Conservation (phyloP, 1,140 invertebrate species). For the Druon quercuslanigerum region DNA sequence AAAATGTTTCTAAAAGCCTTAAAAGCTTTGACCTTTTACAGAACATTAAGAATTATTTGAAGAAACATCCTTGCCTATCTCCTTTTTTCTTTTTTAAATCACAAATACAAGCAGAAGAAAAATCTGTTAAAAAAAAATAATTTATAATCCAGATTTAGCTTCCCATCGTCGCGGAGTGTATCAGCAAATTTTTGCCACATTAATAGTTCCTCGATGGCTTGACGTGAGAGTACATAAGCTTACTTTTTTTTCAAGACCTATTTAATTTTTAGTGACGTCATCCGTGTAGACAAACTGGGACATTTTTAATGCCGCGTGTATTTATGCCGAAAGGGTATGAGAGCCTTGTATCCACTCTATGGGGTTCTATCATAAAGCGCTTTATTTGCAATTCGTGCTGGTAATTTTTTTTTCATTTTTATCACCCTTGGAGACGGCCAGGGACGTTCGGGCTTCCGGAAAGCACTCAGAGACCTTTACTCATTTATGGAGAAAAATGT, state of each 20-base stretch:
- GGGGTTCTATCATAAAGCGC: neutral
- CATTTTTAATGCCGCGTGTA: neutral
- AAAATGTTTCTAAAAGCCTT: no score
- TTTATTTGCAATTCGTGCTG: neutral
- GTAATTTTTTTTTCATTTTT: neutral
- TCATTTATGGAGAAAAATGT: no score
- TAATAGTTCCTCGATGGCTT: neutral
- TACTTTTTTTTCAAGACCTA: neutral
- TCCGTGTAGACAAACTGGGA: neutral
- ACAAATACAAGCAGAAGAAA: no score
- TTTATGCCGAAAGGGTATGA: neutral
- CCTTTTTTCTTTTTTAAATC: no score
- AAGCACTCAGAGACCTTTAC: no score
- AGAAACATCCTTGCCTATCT: no score
- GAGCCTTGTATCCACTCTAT: neutral
- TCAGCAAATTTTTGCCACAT: neutral
- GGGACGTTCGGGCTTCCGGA: no score
- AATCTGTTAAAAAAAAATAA: no score
- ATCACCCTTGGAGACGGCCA: neutral
- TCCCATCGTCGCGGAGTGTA: no score
- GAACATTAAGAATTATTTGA: no score
- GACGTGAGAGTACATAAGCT: neutral
- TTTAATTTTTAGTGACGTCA: conserved; percentile 8
- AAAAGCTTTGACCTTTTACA: no score
- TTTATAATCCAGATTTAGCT: no score